Percentiles rank a stretch among this genome's conserved stretches.
Conservation (phyloP, 2,113 vertebrate genomes). For the Dicentrarchus labrax region DNA sequence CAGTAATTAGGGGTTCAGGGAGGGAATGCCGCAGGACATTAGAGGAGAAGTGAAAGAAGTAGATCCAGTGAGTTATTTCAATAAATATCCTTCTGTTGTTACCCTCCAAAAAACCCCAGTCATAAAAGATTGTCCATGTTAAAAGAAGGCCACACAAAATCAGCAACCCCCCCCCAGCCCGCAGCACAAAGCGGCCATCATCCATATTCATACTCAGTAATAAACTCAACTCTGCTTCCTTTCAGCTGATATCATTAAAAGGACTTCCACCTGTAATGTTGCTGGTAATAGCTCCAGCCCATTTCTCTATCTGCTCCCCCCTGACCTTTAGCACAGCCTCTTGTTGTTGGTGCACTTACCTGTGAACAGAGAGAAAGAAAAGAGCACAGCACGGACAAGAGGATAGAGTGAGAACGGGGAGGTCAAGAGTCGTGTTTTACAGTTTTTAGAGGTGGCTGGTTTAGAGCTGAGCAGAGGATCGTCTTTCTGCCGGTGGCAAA, state of each 20-base stretch:
- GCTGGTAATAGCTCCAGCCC: not conserved
- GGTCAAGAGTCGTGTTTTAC: constrained; percentile 56
- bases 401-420: not conserved
- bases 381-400: not conserved
- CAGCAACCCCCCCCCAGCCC: not conserved
- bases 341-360: constrained; percentile 1
- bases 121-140: not conserved
- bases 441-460: constrained; percentile 56
- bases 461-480: constrained; percentile 27
- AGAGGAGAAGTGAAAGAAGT: constrained; percentile 21
- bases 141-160: constrained; percentile 3
- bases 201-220: constrained; percentile 9
- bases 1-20: constrained; percentile 70
- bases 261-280: constrained; percentile 14
- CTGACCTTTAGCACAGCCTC: constrained; percentile 30
- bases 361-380: not conserved
- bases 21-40: constrained; percentile 29
- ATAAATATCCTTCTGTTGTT: constrained; percentile 1
- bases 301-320: not conserved
- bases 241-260: constrained; percentile 26
- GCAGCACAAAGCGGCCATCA: constrained; percentile 24
- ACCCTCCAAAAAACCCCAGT: not conserved
- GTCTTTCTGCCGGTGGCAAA: constrained; percentile 7
- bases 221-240: constrained; percentile 22
- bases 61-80: constrained; percentile 20